Conservation (phyloP, 2,113 vertebrate genomes). For the Indri indri region DNA sequence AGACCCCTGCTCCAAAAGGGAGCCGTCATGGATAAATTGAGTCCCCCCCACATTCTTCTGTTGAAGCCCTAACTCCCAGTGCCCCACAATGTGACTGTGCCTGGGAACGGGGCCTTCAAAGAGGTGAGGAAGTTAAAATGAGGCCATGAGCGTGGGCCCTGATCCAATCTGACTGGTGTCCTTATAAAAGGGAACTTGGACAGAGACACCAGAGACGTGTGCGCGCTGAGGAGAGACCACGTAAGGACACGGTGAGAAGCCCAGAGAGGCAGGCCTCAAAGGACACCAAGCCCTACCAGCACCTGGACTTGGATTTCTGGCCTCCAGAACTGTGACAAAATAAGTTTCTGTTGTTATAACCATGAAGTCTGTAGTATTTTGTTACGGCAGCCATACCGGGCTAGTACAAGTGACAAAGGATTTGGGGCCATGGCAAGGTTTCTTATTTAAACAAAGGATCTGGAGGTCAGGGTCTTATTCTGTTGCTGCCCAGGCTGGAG, state of each 20-base stretch:
- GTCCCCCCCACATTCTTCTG: neutral
- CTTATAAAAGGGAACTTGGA: neutral
- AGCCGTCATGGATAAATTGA: neutral
- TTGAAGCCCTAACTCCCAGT: neutral
- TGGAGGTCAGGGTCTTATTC: neutral
- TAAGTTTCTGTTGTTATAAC: too few species aligned
- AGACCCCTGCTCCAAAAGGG: too few species aligned
- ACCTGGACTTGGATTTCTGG: neutral
- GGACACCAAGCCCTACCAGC: neutral
- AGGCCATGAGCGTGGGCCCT: neutral
- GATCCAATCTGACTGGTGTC: neutral
- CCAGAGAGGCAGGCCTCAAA: neutral
- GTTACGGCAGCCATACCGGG: neutral
- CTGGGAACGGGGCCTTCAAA: neutral
- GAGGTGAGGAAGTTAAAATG: neutral
- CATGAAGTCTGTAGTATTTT: neutral
- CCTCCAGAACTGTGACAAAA: neutral
- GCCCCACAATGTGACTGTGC: neutral
- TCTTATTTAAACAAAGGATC: neutral
- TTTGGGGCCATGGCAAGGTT: neutral
- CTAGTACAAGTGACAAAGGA: accelerated
- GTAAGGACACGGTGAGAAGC: neutral
- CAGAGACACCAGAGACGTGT: neutral
- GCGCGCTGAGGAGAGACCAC: accelerated
- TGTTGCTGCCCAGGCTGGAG: too few species aligned